A percentile compares a stretch with the other conserved stretches of the same genome.
Conservation (phyloP, 1,140 invertebrate genomes). For the Zaprionus ghesquierei region DNA sequence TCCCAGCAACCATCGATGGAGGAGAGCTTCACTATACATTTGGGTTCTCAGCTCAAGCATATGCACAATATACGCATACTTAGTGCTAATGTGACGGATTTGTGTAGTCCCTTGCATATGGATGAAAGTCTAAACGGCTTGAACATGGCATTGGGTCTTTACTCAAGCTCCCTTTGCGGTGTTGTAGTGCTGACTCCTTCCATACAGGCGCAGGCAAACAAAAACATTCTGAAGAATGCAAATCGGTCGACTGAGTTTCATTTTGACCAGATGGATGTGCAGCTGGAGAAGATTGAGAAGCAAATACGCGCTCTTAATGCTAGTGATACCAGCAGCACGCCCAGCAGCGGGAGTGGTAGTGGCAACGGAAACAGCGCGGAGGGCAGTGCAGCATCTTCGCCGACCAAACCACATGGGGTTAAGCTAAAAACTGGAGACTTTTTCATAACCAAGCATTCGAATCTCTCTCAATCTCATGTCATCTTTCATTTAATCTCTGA, state of each 20-base stretch:
- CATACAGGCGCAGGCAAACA: slow-evolving; percentile 81
- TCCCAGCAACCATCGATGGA: slow-evolving; percentile 85
- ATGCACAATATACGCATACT: slow-evolving; percentile 98
- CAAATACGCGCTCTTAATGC: slow-evolving; percentile 82
- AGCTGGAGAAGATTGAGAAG: slow-evolving; percentile 90
- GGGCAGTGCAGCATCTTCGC: slow-evolving; percentile 56
- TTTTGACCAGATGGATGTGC: slow-evolving; percentile 86
- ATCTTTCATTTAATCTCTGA: slow-evolving; percentile 97
- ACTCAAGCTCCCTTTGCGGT: slow-evolving; percentile 95
- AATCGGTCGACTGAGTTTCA: slow-evolving; percentile 82
- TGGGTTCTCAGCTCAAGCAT: slow-evolving; percentile 98
- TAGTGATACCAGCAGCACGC: slow-evolving; percentile 54
- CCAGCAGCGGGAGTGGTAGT: slow-evolving; percentile 43
- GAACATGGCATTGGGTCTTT: slow-evolving; percentile 96
- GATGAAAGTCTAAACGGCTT: slow-evolving; percentile 85
- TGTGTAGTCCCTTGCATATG: slow-evolving; percentile 87
- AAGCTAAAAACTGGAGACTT: slow-evolving; percentile 94
- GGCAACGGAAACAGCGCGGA: slow-evolving; percentile 27
- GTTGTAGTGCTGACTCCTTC: slow-evolving; percentile 92
- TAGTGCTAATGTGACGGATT: slow-evolving; percentile 92
- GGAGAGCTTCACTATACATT: slow-evolving; percentile 98
- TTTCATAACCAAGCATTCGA: slow-evolving; percentile 97
- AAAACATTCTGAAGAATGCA: slow-evolving; percentile 77
- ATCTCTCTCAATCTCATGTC: slow-evolving; percentile 96
- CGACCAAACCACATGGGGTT: slow-evolving; percentile 75